Evolutionary conservation across 2,888 invertebrate species (phyloP).

Genomic region (Branchellion lobata): DNA sequence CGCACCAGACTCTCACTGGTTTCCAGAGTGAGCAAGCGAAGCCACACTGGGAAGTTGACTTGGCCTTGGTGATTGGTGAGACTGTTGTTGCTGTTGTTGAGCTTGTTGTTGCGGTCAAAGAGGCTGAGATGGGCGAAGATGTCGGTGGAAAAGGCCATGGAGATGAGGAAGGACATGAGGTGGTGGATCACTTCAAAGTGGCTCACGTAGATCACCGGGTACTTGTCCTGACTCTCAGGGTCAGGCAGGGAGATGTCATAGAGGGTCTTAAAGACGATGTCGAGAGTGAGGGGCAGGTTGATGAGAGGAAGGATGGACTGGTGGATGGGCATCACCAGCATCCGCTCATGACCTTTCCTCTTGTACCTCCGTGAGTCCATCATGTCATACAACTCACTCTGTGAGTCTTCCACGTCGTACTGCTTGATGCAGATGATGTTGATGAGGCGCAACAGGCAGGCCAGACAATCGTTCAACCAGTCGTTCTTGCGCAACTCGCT

Average conservation of each 20-base stretch:
- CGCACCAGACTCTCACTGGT: slow-evolving; percentile 89
- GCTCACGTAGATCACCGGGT: slow-evolving; percentile 50
- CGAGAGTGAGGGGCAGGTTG: slow-evolving; percentile 67
- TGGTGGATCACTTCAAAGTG: slow-evolving; percentile 85
- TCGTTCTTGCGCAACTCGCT: slow-evolving; percentile 72
- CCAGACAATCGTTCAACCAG: slow-evolving; percentile 92
- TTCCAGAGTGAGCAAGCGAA: slow-evolving; percentile 80
- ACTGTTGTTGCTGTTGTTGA: slow-evolving; percentile 74
- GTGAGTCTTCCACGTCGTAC: slow-evolving; percentile 55
- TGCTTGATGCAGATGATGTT: slow-evolving; percentile 78
- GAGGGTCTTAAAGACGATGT: not conserved
- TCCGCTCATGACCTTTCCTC: slow-evolving; percentile 66
- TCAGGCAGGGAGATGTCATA: not conserved
- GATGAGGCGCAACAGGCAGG: slow-evolving; percentile 79
- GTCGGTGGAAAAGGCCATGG: slow-evolving; percentile 85
- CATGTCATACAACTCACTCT: slow-evolving; percentile 55
- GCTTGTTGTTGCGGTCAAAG: slow-evolving; percentile 89
- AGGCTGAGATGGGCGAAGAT: slow-evolving; percentile 73
- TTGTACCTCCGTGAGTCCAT: slow-evolving; percentile 56
- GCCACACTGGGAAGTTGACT: slow-evolving; percentile 70
- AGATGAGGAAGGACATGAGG: slow-evolving; percentile 85
- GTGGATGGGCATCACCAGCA: slow-evolving; percentile 73
- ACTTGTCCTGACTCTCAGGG: slow-evolving; percentile 38
- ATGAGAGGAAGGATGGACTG: slow-evolving; percentile 71
- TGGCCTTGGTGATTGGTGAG: slow-evolving; percentile 75